phyloP scores from a whole-genome alignment of 2,113 vertebrate species.

The Probosciger aterrimus region DNA sequence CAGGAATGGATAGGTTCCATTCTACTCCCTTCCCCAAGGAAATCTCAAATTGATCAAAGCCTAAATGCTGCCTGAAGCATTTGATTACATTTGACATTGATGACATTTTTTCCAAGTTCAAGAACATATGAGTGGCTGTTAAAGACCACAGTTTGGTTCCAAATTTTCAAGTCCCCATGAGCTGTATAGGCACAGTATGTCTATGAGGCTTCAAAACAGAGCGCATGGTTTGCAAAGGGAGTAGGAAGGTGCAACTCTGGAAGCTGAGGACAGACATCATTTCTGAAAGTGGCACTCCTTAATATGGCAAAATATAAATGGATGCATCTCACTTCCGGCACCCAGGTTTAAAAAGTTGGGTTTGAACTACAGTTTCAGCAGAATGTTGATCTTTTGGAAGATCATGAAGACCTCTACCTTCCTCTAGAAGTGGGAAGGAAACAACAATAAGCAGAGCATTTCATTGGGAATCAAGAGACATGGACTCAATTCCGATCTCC shows the following conservation, averaged over 20 bases:
- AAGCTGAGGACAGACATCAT: background rate
- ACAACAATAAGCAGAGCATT: background rate
- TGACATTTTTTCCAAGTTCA: background rate
- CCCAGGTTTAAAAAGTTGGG: background rate
- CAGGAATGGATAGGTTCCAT: background rate
- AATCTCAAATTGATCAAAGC: background rate
- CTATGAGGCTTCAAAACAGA: background rate
- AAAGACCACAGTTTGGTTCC: background rate
- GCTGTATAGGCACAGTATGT: background rate
- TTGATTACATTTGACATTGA: background rate
- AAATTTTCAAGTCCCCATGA: background rate
- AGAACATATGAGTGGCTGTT: background rate
- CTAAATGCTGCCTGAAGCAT: background rate
- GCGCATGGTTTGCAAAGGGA: fast-evolving
- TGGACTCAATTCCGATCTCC: background rate
- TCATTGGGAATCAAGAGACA: background rate
- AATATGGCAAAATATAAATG: background rate
- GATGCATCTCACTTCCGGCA: background rate
- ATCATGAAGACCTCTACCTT: background rate
- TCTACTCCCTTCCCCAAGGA: background rate
- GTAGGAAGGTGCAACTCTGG: background rate
- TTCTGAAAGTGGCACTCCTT: background rate
- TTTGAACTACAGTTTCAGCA: background rate
- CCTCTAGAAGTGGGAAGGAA: background rate
- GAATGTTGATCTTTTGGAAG: background rate